Base-by-base conservation (phyloP, 2,113 vertebrate species). In the Trematocara stigmaticum region DNA sequence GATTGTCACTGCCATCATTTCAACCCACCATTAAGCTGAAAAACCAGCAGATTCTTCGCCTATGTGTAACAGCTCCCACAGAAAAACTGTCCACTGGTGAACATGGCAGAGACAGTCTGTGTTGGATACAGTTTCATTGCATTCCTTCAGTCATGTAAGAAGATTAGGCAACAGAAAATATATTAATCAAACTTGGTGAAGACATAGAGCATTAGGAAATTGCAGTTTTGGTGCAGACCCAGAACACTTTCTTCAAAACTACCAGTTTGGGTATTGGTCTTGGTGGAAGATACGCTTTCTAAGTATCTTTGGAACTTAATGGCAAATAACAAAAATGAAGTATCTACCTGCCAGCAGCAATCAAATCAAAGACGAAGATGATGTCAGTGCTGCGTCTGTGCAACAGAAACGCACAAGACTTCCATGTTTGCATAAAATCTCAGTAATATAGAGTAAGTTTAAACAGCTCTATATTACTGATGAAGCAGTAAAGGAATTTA, bases 71-170 rank as follows among this genome's bases (percentile, higher is more conserved):
- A 10, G 31, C 59, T 81, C 84, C 83, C 78, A 90, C 64, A 71
- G 81, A 91, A 90, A 40, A 55, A 83, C n/a, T 91, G 80, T 91
- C 88, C 90, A 64, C 88, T 79, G 79, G 40, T 84, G 84, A 88
- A 78, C 78, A 76, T 35, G 47, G 76, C 45, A 51, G 1, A 84
- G 87, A 1, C 31, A 0, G 26, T n/a, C 2, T 76, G 16, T 51
- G 83, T 42, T 84, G 31, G 64, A 83, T 11, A 40, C 80, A 47
- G 23, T 57, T n/a, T 88, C 35, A 79, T 9, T 85, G 66, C 53
- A 64, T 89, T 86, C 78, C 79, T 59, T 80, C 71, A 84, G 51
- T 56, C 45, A n/a, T 76, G 42, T n/a, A 51, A 51, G 45, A 51
- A 51, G 42, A 51, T 34, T 76, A 51, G 45, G 26, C 71, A 76